Evolutionary conservation across 2,797 vertebrate species (phyloP).

Genomic region (Ibycter americanus): DNA sequence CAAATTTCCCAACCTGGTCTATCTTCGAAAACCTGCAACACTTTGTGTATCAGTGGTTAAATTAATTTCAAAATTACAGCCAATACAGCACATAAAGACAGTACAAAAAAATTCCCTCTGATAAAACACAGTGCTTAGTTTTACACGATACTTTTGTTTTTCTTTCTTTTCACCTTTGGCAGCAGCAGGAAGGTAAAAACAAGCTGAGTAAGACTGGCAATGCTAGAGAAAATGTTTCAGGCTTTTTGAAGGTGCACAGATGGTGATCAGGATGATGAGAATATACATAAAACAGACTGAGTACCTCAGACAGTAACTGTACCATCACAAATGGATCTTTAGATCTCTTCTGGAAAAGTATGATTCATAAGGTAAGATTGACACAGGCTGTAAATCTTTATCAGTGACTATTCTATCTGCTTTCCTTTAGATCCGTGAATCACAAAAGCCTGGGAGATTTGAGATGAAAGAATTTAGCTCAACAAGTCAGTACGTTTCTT

Average conservation of each 20-base stretch:
- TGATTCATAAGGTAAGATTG: constrained; percentile 10
- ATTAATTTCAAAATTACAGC: neutral
- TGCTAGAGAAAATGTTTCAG: neutral
- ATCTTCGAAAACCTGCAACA: fast-evolving
- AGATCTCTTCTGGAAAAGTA: neutral
- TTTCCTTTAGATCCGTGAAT: constrained; percentile 1
- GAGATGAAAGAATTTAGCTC: constrained; percentile 8
- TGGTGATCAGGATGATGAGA: neutral
- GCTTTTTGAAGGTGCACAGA: neutral
- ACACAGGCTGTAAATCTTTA: neutral
- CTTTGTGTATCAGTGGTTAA: neutral
- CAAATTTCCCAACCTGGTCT: neutral
- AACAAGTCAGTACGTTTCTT: constrained; percentile 10
- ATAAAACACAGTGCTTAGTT: neutral
- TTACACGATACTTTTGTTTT: neutral
- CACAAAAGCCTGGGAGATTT: neutral
- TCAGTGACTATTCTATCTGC: neutral
- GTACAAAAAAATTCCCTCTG: neutral
- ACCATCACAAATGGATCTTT: neutral
- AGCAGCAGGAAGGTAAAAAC: neutral
- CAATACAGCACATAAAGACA: neutral
- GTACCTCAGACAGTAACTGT: constrained; percentile 1
- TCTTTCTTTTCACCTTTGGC: neutral
- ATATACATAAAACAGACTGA: neutral
- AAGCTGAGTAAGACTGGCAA: neutral